phyloP scores from a whole-genome alignment of 2,888 invertebrate species.

The Synergus japonicus region DNA sequence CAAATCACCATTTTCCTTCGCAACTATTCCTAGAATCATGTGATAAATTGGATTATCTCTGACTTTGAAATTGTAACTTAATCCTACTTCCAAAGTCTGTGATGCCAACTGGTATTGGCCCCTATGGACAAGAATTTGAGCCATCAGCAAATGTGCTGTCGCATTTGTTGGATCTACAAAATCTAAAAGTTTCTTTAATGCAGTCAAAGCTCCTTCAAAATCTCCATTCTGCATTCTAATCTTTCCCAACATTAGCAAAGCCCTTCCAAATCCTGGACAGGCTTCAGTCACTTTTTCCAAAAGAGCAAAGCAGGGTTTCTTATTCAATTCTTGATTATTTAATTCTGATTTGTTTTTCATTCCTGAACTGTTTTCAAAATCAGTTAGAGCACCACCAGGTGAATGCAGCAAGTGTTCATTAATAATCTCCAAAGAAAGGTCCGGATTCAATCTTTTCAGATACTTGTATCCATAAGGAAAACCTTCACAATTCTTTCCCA shows the following conservation, averaged over 20 bases:
- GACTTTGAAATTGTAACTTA: conserved; percentile 95
- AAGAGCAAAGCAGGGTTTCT: conserved; percentile 81
- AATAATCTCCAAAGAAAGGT: conserved; percentile 89
- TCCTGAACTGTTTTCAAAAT: conserved; percentile 54
- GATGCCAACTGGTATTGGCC: conserved; percentile 87
- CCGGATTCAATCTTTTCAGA: conserved; percentile 88
- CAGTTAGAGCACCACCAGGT: conserved; percentile 79
- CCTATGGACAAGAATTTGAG: conserved; percentile 89
- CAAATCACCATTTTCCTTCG: conserved; percentile 85
- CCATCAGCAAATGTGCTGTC: conserved; percentile 91
- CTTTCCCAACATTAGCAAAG: conserved; percentile 86
- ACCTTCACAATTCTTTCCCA: conserved; percentile 78
- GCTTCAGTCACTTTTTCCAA: conserved; percentile 86
- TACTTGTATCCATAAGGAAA: conserved; percentile 87
- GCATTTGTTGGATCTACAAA: conserved; percentile 88
- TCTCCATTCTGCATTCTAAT: conserved; percentile 90
- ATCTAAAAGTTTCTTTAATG: conserved; percentile 86
- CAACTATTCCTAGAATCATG: conserved; percentile 89
- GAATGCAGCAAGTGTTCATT: conserved; percentile 87
- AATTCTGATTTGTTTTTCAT: not conserved
- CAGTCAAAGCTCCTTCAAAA: conserved; percentile 83
- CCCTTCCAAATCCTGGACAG: conserved; percentile 88
- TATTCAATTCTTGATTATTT: not conserved
- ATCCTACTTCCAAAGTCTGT: conserved; percentile 91
- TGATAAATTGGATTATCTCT: conserved; percentile 95